These are phyloP conservation scores for Megathymus violae DNA, from an alignment of 1,140 invertebrate species.

Conservation along the genomic window DNA sequence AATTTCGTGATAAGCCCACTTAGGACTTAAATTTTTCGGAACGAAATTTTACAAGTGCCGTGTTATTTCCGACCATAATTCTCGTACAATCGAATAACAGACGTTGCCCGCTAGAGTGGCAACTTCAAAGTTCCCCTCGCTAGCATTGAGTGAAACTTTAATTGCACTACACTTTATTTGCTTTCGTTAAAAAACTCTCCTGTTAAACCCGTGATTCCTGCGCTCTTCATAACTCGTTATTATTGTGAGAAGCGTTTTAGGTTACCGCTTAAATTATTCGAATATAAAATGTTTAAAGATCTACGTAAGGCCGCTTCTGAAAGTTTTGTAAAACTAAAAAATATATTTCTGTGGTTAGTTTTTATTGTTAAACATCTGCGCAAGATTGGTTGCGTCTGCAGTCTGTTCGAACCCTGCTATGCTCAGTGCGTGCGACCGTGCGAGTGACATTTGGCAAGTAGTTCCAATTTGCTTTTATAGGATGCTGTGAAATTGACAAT, in stretches of 20 bases:
- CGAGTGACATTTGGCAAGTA: too few relatives aligned
- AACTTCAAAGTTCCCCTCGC: conserved; percentile 25
- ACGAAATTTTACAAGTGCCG: conserved; percentile 8
- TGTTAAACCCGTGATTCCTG: conserved; percentile 7
- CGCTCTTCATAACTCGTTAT: conserved; percentile 1
- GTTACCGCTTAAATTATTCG: too few relatives aligned
- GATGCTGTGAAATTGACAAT: too few relatives aligned
- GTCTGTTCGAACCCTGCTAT: too few relatives aligned
- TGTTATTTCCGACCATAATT: conserved; percentile 12
- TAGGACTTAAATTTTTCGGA: conserved; percentile 4
- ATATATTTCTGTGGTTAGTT: too few relatives aligned
- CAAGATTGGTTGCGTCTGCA: too few relatives aligned
- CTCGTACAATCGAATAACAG: conserved; percentile 15
- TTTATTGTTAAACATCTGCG: too few relatives aligned
- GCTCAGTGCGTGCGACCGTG: too few relatives aligned
- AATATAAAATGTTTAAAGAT: too few relatives aligned
- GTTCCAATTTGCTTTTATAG: too few relatives aligned
- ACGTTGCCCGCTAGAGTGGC: conserved; percentile 14
- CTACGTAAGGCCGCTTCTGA: too few relatives aligned
- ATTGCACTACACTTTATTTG: conserved; percentile 30
- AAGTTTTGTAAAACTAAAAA: too few relatives aligned
- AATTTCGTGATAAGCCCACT: conserved; percentile 7
- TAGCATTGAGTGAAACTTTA: conserved; percentile 25
- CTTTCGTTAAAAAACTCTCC: conserved; percentile 19
- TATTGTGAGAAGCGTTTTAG: conserved; percentile 2